Evolutionary conservation across 2,888 invertebrate genomes (phyloP).

Genomic region (Drosophila rubida): DNA sequence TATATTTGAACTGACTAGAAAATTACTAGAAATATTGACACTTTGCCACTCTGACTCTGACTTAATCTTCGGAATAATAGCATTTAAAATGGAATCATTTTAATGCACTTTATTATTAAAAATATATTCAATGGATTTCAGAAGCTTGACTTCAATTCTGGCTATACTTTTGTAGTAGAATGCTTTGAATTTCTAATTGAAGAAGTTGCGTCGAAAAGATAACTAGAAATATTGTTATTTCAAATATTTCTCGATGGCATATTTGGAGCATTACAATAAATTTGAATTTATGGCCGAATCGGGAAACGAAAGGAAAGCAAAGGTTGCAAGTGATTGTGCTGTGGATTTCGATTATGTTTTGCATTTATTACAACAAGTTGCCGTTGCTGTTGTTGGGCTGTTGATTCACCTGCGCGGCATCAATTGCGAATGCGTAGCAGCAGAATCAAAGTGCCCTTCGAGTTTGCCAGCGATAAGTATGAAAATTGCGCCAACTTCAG

Average conservation of each 20-base stretch:
- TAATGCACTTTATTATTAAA: no score
- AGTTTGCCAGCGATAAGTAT: constrained; percentile 16
- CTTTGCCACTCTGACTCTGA: no score
- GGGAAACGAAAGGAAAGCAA: constrained; percentile 11
- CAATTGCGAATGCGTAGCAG: constrained; percentile 41
- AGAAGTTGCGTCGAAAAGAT: no score
- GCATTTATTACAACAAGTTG: constrained; percentile 53
- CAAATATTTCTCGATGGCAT: background rate
- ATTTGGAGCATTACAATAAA: background rate
- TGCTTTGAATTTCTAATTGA: no score
- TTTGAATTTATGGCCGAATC: constrained; percentile 5
- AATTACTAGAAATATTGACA: no score
- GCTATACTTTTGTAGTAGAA: no score
- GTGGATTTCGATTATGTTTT: constrained; percentile 55
- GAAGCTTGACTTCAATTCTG: no score
- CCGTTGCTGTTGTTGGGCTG: constrained; percentile 26
- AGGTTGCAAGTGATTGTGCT: constrained; percentile 1
- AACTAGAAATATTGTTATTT: background rate
- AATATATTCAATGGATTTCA: no score
- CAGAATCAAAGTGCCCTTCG: constrained; percentile 49
- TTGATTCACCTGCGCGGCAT: constrained; percentile 59
- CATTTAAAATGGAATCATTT: no score
- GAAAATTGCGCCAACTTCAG: constrained; percentile 25
- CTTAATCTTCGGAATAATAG: no score
- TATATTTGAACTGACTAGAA: no score